These are phyloP conservation scores for Telmatochromis sp. DNA, from an alignment of 2,113 vertebrate genomes.

Conservation along the genomic window DNA sequence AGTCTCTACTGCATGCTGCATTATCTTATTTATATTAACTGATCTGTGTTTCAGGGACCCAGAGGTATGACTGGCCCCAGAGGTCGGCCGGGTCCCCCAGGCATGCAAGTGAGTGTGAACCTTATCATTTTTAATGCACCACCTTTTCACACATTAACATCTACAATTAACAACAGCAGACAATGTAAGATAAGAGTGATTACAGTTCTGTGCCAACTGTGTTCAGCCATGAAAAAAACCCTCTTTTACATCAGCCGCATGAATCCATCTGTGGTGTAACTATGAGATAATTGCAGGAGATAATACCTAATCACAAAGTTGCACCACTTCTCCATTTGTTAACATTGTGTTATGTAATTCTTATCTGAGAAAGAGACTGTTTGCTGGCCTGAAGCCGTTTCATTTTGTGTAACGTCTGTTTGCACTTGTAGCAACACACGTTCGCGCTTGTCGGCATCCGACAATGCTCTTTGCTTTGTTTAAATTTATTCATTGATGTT, in stretches of 20 bases:
- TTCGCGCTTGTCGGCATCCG: not conserved
- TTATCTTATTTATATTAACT: not conserved
- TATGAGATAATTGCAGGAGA: not conserved
- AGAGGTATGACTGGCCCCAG: constrained; percentile 78
- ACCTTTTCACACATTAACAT: not conserved
- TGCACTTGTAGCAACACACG: not conserved
- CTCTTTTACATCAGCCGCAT: not conserved
- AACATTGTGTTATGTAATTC: not conserved
- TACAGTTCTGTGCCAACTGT: not conserved
- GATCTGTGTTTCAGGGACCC: constrained; percentile 59
- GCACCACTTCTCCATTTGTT: not conserved
- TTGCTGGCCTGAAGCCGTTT: not conserved
- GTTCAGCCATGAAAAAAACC: not conserved
- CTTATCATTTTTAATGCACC: not conserved
- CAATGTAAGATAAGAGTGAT: not conserved
- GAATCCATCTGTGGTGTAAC: not conserved
- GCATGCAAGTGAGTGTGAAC: constrained; percentile 70
- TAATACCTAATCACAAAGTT: not conserved
- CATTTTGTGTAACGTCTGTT: not conserved
- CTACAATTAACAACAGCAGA: not conserved
- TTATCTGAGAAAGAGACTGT: not conserved
- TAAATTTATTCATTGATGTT: not conserved
- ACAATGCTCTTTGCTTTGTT: not conserved
- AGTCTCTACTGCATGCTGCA: not conserved
- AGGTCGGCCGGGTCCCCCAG: constrained; percentile 73